A percentile compares a stretch with the other conserved stretches of the same genome.
phyloP scores from a whole-genome alignment of 2,113 vertebrate genomes.

The Istiophorus platypterus region DNA sequence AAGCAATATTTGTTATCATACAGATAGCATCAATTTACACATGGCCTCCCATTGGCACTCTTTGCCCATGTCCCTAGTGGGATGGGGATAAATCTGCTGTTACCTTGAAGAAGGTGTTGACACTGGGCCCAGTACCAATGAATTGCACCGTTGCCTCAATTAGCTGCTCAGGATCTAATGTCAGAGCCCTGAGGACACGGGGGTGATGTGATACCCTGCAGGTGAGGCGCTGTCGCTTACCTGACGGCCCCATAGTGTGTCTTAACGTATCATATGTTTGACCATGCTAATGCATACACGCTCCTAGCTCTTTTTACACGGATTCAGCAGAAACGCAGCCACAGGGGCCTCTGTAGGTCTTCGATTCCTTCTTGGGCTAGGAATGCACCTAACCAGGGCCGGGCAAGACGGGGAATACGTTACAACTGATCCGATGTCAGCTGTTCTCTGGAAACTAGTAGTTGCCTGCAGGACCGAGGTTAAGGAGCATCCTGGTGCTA shows the following conservation, averaged over 20 bases:
- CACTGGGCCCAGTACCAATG: constrained; percentile 55
- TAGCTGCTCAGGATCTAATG: constrained; percentile 73
- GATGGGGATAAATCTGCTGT: constrained; percentile 51
- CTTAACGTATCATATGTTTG: constrained; percentile 58
- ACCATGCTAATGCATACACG: constrained; percentile 42
- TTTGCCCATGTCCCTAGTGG: constrained; percentile 29
- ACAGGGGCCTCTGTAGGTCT: constrained; percentile 39
- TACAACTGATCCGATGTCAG: constrained; percentile 67
- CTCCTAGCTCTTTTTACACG: constrained; percentile 68
- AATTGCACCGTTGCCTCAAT: constrained; percentile 74
- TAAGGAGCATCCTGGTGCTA: constrained; percentile 75
- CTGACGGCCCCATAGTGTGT: constrained; percentile 64
- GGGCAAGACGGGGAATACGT: constrained; percentile 41
- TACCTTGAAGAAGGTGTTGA: constrained; percentile 72
- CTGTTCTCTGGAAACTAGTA: constrained; percentile 68
- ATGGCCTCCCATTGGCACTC: constrained; percentile 38
- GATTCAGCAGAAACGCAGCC: constrained; percentile 53
- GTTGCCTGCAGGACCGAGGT: constrained; percentile 69
- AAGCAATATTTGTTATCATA: constrained; percentile 50
- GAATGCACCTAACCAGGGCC: constrained; percentile 56
- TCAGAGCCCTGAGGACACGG: constrained; percentile 64
- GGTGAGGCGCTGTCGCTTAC: constrained; percentile 60
- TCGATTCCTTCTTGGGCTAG: constrained; percentile 51
- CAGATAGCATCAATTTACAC: constrained; percentile 56
- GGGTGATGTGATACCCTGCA: constrained; percentile 64